A percentile compares a stretch with the other conserved stretches of the same genome.
These are phyloP conservation scores for Lasioglossum albipes DNA, from an alignment of 1,140 invertebrate species.

Conservation along the genomic window DNA sequence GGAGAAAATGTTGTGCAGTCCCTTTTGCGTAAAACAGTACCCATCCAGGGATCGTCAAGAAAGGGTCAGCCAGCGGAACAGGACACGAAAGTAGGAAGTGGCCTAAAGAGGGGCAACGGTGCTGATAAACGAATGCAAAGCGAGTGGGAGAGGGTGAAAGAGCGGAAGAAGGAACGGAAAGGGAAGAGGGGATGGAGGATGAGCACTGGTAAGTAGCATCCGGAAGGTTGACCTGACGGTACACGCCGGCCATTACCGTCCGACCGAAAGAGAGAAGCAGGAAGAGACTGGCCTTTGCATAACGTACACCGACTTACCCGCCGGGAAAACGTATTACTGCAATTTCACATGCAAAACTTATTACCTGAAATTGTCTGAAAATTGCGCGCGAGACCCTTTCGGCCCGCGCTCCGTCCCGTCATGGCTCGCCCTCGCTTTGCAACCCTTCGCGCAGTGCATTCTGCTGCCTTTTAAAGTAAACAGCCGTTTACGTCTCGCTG, in stretches of 20 bases:
- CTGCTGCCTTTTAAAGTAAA: conserved; percentile 38
- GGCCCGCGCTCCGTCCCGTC: not conserved
- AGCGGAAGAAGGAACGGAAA: conserved; percentile 1
- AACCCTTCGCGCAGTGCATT: not conserved
- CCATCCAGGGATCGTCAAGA: not conserved
- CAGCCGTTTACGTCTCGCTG: conserved; percentile 19
- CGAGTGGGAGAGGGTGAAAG: not conserved
- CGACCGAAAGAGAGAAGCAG: conserved; percentile 6
- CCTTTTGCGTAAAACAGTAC: not conserved
- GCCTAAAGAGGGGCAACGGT: not conserved
- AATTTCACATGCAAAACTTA: conserved; percentile 78
- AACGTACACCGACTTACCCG: conserved; percentile 55
- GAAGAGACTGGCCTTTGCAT: conserved; percentile 60
- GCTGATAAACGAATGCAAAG: conserved; percentile 10
- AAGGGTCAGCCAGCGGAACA: not conserved
- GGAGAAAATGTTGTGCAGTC: too few relatives aligned
- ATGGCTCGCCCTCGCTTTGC: not conserved
- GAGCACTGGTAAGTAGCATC: conserved; percentile 56
- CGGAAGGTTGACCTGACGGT: conserved; percentile 55
- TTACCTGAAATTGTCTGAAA: conserved; percentile 77
- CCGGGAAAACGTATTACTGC: conserved; percentile 72
- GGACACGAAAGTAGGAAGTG: not conserved
- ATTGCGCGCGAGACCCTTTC: conserved; percentile 58
- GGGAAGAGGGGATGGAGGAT: conserved; percentile 44
- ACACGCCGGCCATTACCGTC: conserved; percentile 53